A percentile compares a stretch with the other conserved stretches of the same genome.
These are phyloP conservation scores for Mareca penelope DNA, from an alignment of 2,797 vertebrate genomes.

Conservation along the genomic window DNA sequence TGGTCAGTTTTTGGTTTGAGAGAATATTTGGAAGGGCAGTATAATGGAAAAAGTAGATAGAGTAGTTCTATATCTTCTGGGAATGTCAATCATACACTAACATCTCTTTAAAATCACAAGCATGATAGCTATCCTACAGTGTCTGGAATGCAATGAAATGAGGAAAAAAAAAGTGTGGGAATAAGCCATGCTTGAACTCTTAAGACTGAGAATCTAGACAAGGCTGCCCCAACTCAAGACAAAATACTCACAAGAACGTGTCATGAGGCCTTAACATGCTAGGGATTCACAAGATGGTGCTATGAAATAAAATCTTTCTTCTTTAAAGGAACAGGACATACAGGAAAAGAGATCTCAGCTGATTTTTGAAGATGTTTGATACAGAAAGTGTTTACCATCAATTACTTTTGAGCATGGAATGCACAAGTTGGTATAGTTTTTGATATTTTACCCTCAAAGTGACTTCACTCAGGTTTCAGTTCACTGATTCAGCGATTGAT, in stretches of 20 bases:
- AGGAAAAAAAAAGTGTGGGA: neutral
- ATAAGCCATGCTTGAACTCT: neutral
- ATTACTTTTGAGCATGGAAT: neutral
- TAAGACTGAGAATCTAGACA: neutral
- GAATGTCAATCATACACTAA: neutral
- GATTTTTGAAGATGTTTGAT: neutral
- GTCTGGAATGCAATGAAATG: neutral
- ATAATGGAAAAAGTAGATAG: neutral
- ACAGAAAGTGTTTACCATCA: neutral
- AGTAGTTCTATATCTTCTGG: accelerated
- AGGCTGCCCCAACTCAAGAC: neutral
- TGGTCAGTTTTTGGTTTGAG: neutral
- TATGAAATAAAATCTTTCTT: neutral
- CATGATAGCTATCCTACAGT: neutral
- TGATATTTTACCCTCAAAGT: neutral
- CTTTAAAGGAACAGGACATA: neutral
- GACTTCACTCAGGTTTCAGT: neutral
- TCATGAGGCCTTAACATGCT: neutral
- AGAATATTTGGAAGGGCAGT: neutral
- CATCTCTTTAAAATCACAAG: neutral
- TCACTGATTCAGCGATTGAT: neutral
- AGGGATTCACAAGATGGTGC: neutral
- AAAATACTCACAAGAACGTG: neutral
- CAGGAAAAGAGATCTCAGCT: neutral
- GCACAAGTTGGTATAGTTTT: neutral